phyloP scores from a whole-genome alignment of 2,797 vertebrate genomes.

The Sparus aurata region DNA sequence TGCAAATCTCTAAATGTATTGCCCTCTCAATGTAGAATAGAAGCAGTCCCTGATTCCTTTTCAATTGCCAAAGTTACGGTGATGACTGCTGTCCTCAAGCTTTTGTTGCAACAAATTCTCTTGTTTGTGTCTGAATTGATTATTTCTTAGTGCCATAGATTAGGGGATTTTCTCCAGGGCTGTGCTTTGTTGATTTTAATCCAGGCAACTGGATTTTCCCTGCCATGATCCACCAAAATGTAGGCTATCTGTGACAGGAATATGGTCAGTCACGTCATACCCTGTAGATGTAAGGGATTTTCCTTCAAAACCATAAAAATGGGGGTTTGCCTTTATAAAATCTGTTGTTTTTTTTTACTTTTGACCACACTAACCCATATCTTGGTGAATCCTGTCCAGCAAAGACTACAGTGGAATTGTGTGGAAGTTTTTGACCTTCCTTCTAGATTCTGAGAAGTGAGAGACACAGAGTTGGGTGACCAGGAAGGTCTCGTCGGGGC shows the following conservation, averaged over 20 bases:
- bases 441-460: conserved; percentile 39
- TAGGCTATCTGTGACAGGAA: conserved; percentile 41
- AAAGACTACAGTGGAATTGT: conserved; percentile 45
- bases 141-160: conserved; percentile 29
- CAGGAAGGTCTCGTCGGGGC: conserved; percentile 63
- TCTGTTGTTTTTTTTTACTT: conserved; percentile 8
- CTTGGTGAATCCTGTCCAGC: conserved; percentile 29
- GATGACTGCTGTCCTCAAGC: conserved; percentile 26
- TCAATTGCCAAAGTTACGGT: conserved; percentile 7
- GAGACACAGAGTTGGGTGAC: conserved; percentile 59
- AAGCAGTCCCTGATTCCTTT: conserved; percentile 25
- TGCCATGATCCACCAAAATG: conserved; percentile 45
- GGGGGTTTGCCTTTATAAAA: conserved; percentile 27
- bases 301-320: conserved; percentile 61
- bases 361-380: conserved; percentile 46
- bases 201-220: conserved; percentile 66
- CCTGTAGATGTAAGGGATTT: conserved; percentile 53
- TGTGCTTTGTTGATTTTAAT: conserved; percentile 55
- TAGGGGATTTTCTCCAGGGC: conserved; percentile 54
- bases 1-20: conserved; percentile 55
- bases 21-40: conserved; percentile 27
- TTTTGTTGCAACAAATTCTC: conserved; percentile 27
- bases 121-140: conserved; percentile 50
- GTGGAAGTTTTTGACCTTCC: conserved; percentile 39
- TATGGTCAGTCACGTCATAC: conserved; percentile 43